Evolutionary conservation across 2,888 invertebrate genomes (phyloP), one percentile per base, ranked within the genome.

Genomic region (Morpho helenor): DNA sequence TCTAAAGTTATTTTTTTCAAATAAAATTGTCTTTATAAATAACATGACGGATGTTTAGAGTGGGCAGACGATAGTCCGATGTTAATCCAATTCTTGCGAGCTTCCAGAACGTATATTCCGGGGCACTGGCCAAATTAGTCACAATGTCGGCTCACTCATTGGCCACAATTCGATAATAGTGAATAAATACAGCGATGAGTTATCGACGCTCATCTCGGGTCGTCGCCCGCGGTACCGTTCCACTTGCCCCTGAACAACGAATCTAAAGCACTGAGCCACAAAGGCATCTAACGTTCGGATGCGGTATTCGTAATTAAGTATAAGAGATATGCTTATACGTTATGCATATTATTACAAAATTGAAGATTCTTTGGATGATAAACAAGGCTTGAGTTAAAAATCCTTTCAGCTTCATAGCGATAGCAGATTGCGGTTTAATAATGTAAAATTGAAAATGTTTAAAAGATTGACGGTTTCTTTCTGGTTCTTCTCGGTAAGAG

Each of bases 171-270:
- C 77, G 80, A 83, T 87, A 87, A 87, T 88, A 84, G 85, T 86
- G 86, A 87, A 87, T 85, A 87, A 89, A 89, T 82, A 87, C 79
- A 70, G 76, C 84, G 84, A 88, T 87, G 89, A 88, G 86, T 81
- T 87, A 89, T 89, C 88, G 84, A 71, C 76, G 70, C 74, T 74
- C 82, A 87, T 87, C 86, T 83, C 80, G 80, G 90, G 89, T 90
- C 90, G 84, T 87, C 86, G 89, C 74, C 89, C 88, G 82, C 84
- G 74, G 87, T 88, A 85, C 89, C 88, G 89, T 89, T 89, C 84
- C 76, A 77, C 81, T 85, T 84, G 88, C 86, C 87, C 80, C 87
- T 83, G 87, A 80, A 84, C 82, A 82, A 83, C 86, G 77, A 85
- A 85, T 84, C 84, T 77, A 72, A 71, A 64, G 65, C 73, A 39